Conservation (phyloP, 2,888 invertebrate genomes). For the Eupeodes latifasciatus region DNA sequence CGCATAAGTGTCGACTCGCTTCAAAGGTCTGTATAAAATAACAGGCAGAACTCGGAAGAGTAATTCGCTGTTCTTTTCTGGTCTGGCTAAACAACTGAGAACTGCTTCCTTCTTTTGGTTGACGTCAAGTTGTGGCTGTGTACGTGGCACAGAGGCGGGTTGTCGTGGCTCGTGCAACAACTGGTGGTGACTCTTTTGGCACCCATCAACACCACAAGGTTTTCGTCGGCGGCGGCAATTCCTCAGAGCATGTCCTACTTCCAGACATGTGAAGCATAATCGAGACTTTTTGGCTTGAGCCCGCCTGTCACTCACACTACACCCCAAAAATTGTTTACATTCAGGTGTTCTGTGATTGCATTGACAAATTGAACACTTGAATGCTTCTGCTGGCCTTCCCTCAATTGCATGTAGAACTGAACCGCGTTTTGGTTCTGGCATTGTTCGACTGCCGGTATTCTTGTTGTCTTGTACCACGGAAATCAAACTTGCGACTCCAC, state of each 20-base stretch:
- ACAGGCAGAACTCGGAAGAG: no score
- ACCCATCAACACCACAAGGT: no score
- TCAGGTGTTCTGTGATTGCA: slow-evolving; percentile 22
- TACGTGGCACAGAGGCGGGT: no score
- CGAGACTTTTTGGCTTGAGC: slow-evolving; percentile 2
- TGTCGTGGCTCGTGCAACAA: no score
- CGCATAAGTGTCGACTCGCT: no score
- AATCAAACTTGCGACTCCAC: slow-evolving; percentile 33
- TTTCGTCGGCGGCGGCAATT: no score
- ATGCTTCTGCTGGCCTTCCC: background rate
- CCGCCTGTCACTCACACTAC: slow-evolving; percentile 25
- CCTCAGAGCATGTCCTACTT: slow-evolving; percentile 29
- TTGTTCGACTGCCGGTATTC: background rate
- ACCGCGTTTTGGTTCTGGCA: slow-evolving; percentile 2
- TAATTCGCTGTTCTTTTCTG: no score
- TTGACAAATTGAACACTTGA: slow-evolving; percentile 35
- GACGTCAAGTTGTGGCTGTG: no score
- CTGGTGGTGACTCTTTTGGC: no score
- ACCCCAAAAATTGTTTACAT: slow-evolving; percentile 35
- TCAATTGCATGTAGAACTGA: slow-evolving; percentile 33
- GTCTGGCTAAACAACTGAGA: no score
- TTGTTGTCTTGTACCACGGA: slow-evolving; percentile 34
- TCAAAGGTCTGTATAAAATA: no score
- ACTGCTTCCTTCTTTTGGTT: no score
- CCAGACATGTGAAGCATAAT: slow-evolving; percentile 43